Evolutionary conservation across 2,797 vertebrate genomes (phyloP).

Genomic region (Peromyscus eremicus): DNA sequence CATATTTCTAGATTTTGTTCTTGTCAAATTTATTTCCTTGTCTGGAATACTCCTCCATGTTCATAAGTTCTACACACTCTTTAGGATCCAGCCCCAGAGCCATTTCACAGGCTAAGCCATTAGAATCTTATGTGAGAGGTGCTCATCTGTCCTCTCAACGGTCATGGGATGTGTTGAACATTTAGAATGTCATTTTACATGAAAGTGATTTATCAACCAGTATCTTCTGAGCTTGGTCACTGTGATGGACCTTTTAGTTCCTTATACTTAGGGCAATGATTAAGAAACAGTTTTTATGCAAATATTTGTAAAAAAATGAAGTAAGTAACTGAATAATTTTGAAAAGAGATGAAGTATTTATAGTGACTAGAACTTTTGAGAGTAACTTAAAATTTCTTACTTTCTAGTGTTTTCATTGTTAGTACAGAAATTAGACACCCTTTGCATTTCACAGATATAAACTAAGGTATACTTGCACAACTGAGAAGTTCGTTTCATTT

Average conservation of each 20-base stretch:
- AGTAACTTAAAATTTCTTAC: background rate
- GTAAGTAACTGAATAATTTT: background rate
- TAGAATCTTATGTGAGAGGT: background rate
- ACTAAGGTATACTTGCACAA: background rate
- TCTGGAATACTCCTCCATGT: background rate
- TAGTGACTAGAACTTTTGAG: background rate
- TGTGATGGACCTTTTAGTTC: background rate
- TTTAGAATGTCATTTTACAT: background rate
- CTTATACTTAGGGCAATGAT: background rate
- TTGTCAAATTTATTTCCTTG: background rate
- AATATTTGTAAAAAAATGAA: slow-evolving; percentile 35
- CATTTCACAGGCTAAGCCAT: background rate
- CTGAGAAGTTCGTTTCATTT: slow-evolving; percentile 33
- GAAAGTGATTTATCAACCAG: background rate
- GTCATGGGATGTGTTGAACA: background rate
- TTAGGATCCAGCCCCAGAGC: background rate
- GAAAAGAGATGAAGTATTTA: background rate
- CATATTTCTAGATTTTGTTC: background rate
- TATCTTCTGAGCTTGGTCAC: background rate
- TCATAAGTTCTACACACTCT: background rate
- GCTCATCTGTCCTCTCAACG: background rate
- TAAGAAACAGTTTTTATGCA: background rate
- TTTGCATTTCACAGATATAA: slow-evolving; percentile 47
- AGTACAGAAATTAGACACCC: background rate
- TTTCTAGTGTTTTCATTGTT: slow-evolving; percentile 21